Base-by-base conservation (phyloP, 1,140 invertebrate species). In the Aplysia californica region DNA sequence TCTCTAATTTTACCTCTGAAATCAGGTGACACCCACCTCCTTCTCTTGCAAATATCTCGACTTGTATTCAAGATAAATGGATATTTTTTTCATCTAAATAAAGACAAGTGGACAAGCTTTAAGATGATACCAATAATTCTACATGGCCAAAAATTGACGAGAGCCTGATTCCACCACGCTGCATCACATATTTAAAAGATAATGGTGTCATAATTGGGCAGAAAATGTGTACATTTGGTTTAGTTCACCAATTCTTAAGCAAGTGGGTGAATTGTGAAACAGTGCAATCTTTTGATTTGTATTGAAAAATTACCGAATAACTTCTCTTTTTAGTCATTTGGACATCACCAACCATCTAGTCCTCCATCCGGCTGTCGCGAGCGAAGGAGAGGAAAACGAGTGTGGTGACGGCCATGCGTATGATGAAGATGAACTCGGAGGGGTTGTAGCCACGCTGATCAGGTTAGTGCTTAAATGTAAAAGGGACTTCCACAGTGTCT, bases 271-370 rank as follows among this genome's bases (percentile, higher is more conserved):
- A 31, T 75, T 33, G 29, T 4, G 38, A 66, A 26, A n/a, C 18
- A 31, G 29, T 21, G 5, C 6, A 35, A 38, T 23, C 15, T 20
- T 68, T 3, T 18, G n/a, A 67, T 70, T 23, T 15, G 20, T 69
- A 23, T 18, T 44, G 3, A 3, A 44, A 5, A 15, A 20, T 4
- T 35, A 71, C 36, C 26, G 36, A 23, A 15, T n/a, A 10, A 33
- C 29, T 61, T 58, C 21, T 26, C 20, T 18, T 68, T 50, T 20
- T 65, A 79, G 74, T 6, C 55, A 79, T 36, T 38, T 76, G 10
- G 67, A 61, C 31, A 76, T 79, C 50, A 29, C 36, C 36, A 61
- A 68, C 31, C 59, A 26, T 59, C 36, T 75, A 18, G 26, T 73
- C 2, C n/a, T 77, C 4, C 56, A 73, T 10, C 35, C 68, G 1